Evolutionary conservation across 2,888 invertebrate species (phyloP), one percentile per base, ranked within the genome.

Genomic region (Amphipyra berbera): DNA sequence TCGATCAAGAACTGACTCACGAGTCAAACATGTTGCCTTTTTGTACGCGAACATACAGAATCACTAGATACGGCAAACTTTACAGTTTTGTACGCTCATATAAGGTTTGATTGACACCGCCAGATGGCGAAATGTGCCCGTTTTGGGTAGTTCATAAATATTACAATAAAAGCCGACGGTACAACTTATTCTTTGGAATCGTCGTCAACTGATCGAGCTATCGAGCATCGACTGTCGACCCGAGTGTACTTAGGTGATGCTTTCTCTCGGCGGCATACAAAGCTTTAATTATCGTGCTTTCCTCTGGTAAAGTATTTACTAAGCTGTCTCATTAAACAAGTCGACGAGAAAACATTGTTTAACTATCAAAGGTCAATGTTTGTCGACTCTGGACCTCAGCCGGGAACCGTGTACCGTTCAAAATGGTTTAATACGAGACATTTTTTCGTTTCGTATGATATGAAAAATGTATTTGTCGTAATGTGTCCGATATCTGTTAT

Each of bases 1-100:
- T 80, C 77, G 72, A 80, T 83, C 80, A 80, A 62, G 40, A 46
- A 50, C 56, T 70, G 64, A 72, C 60, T 72, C 72, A 72, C 55
- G 9, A 30, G 5, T 68, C 66, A 70, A 67, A 74, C 46, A 68
- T 62, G 65, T 71, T 45, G 30, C 41, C 57, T 71, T 61, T 56
- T 56, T 56, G 42, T 45, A 59, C 68, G 50, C 61, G 57, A 71
- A 76, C 35, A 55, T 70, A 70, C n/a, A 53, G 21, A 56, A 21
- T 14, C 21, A 50, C 76, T 81, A 62, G 83, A 84, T 78, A 61
- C 45, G 73, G 56, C 8, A 30, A 46, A 1, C 21, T 21, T 15
- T 47, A 15, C 33, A 38, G 44, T 21, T 74, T 60, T 59, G 60
- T 58, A 56, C 45, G 1, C 3, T n/a, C 48, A 8, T 42, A 63